phyloP scores from a whole-genome alignment of 1,140 invertebrate species.

The Oncopodura yosiiana region DNA sequence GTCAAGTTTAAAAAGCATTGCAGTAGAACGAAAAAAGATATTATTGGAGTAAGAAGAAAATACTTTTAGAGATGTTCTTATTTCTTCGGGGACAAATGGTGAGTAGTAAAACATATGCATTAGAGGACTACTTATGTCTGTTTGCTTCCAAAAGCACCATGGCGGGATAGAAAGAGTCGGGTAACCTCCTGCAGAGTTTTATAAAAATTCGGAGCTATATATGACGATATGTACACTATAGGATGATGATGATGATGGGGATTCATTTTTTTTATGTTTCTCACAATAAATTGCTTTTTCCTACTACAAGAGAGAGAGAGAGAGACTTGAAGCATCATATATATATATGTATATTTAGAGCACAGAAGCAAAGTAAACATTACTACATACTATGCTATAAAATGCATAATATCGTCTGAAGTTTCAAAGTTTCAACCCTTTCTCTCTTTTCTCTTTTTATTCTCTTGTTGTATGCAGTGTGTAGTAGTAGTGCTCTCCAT shows the following conservation, averaged over 20 bases:
- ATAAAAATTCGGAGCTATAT: constrained; percentile 8
- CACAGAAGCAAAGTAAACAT: not conserved
- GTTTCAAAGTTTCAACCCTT: not conserved
- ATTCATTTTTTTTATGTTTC: constrained; percentile 22
- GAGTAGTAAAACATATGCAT: not conserved
- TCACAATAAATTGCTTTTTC: constrained; percentile 21
- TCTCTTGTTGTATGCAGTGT: not conserved
- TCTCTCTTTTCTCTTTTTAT: not conserved
- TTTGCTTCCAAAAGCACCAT: constrained; percentile 5
- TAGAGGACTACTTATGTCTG: not conserved
- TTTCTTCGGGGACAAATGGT: not conserved
- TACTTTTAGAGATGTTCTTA: constrained; percentile 1
- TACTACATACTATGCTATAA: not conserved
- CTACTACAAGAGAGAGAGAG: not conserved
- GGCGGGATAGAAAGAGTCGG: constrained; percentile 5
- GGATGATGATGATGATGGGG: no score
- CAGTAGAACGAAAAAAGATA: not conserved
- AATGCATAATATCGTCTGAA: not conserved
- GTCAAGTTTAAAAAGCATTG: no score
- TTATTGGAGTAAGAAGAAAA: not conserved
- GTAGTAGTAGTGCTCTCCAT: not conserved
- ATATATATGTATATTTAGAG: not conserved
- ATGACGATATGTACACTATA: no score
- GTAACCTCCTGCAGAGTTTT: constrained; percentile 17
- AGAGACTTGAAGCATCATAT: not conserved